Conservation (phyloP, 1,140 invertebrate genomes). For the Gerris buenoi region DNA sequence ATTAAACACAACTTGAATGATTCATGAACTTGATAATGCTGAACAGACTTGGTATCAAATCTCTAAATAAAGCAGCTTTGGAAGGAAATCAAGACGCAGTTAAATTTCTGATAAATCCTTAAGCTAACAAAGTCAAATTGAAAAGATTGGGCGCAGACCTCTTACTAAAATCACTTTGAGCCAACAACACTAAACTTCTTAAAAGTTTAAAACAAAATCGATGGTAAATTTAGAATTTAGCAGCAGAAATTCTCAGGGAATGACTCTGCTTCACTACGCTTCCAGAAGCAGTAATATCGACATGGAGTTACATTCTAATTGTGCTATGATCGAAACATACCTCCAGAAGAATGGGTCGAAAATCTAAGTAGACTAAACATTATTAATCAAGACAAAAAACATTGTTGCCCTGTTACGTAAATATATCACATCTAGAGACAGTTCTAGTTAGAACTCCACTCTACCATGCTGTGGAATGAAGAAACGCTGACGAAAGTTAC, state of each 20-base stretch:
- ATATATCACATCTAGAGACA: background rate
- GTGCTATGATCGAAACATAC: background rate
- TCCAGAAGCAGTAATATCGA: background rate
- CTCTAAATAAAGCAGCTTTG: background rate
- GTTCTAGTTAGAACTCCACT: background rate
- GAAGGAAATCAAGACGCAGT: background rate
- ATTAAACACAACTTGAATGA: background rate
- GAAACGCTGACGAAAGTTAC: background rate
- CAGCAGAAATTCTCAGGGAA: background rate
- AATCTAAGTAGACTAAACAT: background rate
- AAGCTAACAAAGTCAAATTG: background rate
- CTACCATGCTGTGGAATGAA: background rate
- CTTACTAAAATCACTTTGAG: background rate
- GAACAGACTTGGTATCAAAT: background rate
- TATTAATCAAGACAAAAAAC: background rate
- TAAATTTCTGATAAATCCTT: background rate
- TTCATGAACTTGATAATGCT: background rate
- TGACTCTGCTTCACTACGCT: background rate
- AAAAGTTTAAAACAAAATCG: background rate
- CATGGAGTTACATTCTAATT: no score
- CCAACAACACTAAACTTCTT: background rate
- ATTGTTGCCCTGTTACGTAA: background rate
- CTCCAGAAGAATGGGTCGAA: no score
- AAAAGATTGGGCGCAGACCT: background rate
- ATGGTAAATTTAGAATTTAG: background rate